Percentiles rank a stretch among this genome's conserved stretches.
These are phyloP conservation scores for Drosophila suboccidentalis DNA, from an alignment of 2,888 invertebrate species.

Conservation along the genomic window DNA sequence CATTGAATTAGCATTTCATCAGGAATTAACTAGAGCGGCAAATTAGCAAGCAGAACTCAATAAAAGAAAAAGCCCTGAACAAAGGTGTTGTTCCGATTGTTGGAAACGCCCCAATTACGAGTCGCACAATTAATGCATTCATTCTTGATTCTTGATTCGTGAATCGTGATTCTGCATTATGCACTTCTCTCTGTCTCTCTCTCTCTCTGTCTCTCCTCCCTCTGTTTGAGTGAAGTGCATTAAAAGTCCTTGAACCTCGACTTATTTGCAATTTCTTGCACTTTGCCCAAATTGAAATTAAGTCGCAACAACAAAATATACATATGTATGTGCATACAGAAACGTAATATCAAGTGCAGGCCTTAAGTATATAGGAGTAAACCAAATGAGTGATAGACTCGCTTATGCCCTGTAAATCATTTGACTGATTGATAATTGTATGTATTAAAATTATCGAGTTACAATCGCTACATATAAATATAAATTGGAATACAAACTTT, in stretches of 20 bases:
- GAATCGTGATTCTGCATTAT: slow-evolving; percentile 12
- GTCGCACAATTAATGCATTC: slow-evolving; percentile 9
- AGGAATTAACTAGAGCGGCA: slow-evolving; percentile 36
- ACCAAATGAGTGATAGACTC: background rate
- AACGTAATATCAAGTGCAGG: slow-evolving; percentile 31
- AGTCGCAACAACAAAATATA: slow-evolving; percentile 25
- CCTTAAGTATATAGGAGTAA: background rate
- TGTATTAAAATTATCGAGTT: background rate
- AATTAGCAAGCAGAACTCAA: slow-evolving; percentile 18
- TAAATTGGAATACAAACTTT: slow-evolving; percentile 20
- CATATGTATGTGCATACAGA: slow-evolving; percentile 15
- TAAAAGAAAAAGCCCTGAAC: slow-evolving; percentile 12
- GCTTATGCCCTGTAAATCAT: slow-evolving; percentile 20
- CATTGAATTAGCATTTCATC: slow-evolving; percentile 13
- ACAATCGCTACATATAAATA: background rate
- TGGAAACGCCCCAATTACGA: slow-evolving; percentile 34
- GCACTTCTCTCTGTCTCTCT: background rate
- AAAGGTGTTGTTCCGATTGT: slow-evolving; percentile 21
- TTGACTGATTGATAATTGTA: background rate
- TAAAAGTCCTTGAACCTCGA: slow-evolving; percentile 63
- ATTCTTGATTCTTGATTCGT: slow-evolving; percentile 4
- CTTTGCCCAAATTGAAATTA: slow-evolving; percentile 47
- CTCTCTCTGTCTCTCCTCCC: background rate
- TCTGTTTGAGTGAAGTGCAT: slow-evolving; percentile 6
- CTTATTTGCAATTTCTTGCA: slow-evolving; percentile 39